Evolutionary conservation across 2,113 vertebrate species (phyloP).

Genomic region (Zosterops pallidus): DNA sequence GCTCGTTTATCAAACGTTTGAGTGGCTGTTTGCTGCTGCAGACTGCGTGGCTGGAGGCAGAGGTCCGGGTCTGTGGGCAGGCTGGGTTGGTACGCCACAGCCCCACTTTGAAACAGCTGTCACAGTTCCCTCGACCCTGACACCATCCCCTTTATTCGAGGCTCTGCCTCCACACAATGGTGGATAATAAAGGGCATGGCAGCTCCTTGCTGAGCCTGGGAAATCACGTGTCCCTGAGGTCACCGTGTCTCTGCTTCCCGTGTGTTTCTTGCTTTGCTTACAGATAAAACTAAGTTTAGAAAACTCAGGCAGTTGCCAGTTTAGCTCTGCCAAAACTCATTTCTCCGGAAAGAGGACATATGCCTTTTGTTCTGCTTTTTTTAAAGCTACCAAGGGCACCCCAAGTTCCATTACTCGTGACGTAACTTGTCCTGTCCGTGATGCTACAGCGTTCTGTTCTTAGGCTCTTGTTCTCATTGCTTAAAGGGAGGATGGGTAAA

Average conservation of each 20-base stretch:
- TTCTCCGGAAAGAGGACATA: conserved; percentile 9
- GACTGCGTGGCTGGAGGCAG: not conserved
- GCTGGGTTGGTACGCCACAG: not conserved
- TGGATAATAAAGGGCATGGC: not conserved
- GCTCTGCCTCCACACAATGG: not conserved
- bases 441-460: conserved; percentile 30
- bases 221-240: conserved; percentile 43
- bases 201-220: conserved; percentile 50
- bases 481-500: conserved; percentile 21
- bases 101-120: not conserved
- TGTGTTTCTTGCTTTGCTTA: conserved; percentile 45
- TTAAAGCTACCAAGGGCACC: conserved; percentile 54
- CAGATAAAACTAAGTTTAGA: conserved; percentile 56
- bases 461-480: conserved; percentile 35
- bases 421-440: not conserved
- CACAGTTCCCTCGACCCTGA: not conserved
- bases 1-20: not conserved
- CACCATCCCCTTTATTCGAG: not conserved
- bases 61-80: not conserved
- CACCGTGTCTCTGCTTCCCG: not conserved
- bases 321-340: conserved; percentile 28
- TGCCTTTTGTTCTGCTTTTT: conserved; percentile 42
- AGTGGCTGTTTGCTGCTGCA: conserved; percentile 10
- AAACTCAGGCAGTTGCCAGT: conserved; percentile 5
- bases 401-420: conserved; percentile 24